Evolutionary conservation across 2,888 invertebrate genomes (phyloP).

Genomic region (Machimus rusticus): DNA sequence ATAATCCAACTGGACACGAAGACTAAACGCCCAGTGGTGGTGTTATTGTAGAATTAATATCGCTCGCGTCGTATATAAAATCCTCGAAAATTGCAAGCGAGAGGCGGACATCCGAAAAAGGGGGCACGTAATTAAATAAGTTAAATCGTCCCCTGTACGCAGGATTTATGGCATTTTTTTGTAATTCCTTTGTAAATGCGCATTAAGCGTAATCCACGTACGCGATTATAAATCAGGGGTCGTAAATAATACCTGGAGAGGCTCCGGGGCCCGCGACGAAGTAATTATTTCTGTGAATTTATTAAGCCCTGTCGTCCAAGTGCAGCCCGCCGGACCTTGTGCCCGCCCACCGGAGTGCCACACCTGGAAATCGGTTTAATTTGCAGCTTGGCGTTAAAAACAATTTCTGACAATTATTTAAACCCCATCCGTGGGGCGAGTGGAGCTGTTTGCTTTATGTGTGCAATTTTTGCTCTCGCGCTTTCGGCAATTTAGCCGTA

Average conservation of each 20-base stretch:
- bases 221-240: constrained; percentile 3
- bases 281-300: constrained; percentile 25
- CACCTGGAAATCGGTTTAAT: constrained; percentile 21
- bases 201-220: constrained; percentile 1
- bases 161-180: neutral
- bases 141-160: neutral
- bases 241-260: constrained; percentile 1
- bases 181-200: neutral
- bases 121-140: neutral
- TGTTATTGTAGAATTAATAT: neutral
- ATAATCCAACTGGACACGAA: neutral
- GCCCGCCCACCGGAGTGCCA: neutral
- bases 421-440: neutral
- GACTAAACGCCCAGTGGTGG: neutral
- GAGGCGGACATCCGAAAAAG: neutral
- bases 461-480: neutral
- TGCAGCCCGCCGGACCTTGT: neutral
- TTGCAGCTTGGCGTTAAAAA: constrained; percentile 17
- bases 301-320: neutral
- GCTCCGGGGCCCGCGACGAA: neutral
- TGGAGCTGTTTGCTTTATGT: neutral
- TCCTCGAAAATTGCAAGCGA: neutral
- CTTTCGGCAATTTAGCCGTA: neutral
- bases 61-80: neutral
- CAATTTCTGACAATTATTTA: constrained; percentile 26